These are phyloP conservation scores for Vombatus ursinus DNA, from an alignment of 2,113 vertebrate genomes.

Conservation along the genomic window DNA sequence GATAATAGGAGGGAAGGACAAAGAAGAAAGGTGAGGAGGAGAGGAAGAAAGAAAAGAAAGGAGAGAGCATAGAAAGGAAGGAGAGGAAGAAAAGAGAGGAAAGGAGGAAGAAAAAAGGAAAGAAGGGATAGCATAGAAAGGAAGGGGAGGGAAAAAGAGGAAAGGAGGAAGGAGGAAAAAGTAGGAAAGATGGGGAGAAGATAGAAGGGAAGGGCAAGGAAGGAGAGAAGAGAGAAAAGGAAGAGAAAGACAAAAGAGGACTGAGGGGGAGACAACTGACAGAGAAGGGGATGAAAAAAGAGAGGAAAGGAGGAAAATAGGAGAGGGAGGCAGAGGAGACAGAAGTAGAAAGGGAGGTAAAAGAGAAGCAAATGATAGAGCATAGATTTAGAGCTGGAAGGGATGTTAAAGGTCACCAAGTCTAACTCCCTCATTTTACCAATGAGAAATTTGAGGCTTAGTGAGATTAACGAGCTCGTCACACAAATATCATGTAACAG, in stretches of 20 bases:
- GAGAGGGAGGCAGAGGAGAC: background rate
- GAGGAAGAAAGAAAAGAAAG: background rate
- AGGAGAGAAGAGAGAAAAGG: no score
- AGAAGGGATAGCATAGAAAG: background rate
- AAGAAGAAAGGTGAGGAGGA: background rate
- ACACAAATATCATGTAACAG: background rate
- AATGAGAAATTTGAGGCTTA: background rate
- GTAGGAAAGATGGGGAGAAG: no score
- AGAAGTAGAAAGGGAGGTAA: background rate
- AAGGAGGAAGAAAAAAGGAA: background rate
- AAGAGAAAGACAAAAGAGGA: no score
- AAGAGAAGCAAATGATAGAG: background rate
- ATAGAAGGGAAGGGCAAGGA: no score
- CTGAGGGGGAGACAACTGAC: no score
- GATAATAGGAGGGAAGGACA: background rate
- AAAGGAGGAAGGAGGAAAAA: no score
- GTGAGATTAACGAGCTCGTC: background rate
- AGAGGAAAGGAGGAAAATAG: no score
- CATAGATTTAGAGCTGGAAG: background rate
- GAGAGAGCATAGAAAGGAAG: background rate
- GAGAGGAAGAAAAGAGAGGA: background rate
- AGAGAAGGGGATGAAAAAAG: no score
- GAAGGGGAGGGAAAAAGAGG: no score
- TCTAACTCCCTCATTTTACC: background rate
- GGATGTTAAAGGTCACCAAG: background rate